A percentile compares a stretch with the other conserved stretches of the same genome.
These are phyloP conservation scores for Unio delphinus DNA, from an alignment of 2,888 invertebrate species.

Conservation along the genomic window DNA sequence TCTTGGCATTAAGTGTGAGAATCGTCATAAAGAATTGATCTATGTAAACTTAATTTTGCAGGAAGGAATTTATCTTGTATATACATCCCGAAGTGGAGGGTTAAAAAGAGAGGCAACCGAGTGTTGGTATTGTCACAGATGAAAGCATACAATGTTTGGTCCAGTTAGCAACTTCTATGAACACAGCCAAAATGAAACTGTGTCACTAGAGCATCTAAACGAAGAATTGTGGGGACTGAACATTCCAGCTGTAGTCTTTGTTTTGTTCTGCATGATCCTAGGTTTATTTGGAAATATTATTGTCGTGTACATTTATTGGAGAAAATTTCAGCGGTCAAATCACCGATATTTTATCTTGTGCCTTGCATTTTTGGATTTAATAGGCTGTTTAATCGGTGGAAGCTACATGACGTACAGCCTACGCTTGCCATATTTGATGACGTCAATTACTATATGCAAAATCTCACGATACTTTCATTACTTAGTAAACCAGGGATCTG, in stretches of 20 bases:
- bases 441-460: slow-evolving; percentile 31
- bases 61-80: too few relatives aligned
- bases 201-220: slow-evolving; percentile 27
- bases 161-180: neutral
- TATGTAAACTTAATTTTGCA: too few relatives aligned
- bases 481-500: slow-evolving; percentile 38
- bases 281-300: slow-evolving; percentile 33
- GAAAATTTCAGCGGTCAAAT: slow-evolving; percentile 27
- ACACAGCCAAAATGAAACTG: slow-evolving; percentile 3
- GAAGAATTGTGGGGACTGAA: slow-evolving; percentile 22
- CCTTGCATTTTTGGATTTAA: slow-evolving; percentile 35
- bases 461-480: slow-evolving; percentile 25
- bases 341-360: slow-evolving; percentile 40
- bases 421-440: slow-evolving; percentile 38
- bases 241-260: slow-evolving; percentile 31
- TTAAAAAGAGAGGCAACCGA: too few relatives aligned
- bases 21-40: too few relatives aligned
- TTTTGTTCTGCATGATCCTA: slow-evolving; percentile 20
- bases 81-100: too few relatives aligned
- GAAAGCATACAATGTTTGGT: too few relatives aligned
- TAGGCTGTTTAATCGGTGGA: slow-evolving; percentile 31
- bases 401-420: slow-evolving; percentile 41
- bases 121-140: too few relatives aligned
- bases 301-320: slow-evolving; percentile 35
- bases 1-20: too few relatives aligned